Evolutionary conservation across 2,888 invertebrate genomes (phyloP).

Genomic region (Erebia palarica): DNA sequence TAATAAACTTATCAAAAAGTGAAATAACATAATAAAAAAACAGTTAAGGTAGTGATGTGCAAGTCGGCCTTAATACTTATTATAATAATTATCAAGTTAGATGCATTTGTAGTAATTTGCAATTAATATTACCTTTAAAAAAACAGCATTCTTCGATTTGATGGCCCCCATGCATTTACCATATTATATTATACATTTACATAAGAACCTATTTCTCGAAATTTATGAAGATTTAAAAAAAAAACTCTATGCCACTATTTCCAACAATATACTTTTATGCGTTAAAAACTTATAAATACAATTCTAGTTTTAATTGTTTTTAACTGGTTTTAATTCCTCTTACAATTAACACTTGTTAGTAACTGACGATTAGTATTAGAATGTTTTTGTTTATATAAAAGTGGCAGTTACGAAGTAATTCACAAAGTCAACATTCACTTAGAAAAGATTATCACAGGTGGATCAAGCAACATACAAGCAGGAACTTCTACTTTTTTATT

Average conservation of each 20-base stretch:
- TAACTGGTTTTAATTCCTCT: conserved; percentile 45
- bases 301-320: conserved; percentile 21
- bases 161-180: conserved; percentile 75
- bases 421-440: conserved; percentile 59
- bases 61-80: too few species aligned
- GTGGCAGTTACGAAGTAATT: conserved; percentile 63
- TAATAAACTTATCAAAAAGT: too few species aligned
- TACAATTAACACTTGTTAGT: conserved; percentile 47
- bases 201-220: conserved; percentile 30
- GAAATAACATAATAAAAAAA: too few species aligned
- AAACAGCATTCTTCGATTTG: conserved; percentile 71
- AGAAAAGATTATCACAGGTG: conserved; percentile 73
- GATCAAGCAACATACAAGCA: conserved; percentile 77
- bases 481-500: conserved; percentile 68
- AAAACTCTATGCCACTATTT: conserved; percentile 28
- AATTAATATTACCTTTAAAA: conserved; percentile 59
- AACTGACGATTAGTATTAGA: conserved; percentile 54
- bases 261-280: conserved; percentile 50
- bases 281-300: conserved; percentile 42
- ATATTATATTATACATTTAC: conserved; percentile 48
- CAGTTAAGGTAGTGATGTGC: too few species aligned
- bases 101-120: neutral
- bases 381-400: conserved; percentile 53
- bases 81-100: too few species aligned
- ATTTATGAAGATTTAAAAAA: neutral